Conservation (phyloP, 1,140 invertebrate species). For the Euwallacea fornicatus region DNA sequence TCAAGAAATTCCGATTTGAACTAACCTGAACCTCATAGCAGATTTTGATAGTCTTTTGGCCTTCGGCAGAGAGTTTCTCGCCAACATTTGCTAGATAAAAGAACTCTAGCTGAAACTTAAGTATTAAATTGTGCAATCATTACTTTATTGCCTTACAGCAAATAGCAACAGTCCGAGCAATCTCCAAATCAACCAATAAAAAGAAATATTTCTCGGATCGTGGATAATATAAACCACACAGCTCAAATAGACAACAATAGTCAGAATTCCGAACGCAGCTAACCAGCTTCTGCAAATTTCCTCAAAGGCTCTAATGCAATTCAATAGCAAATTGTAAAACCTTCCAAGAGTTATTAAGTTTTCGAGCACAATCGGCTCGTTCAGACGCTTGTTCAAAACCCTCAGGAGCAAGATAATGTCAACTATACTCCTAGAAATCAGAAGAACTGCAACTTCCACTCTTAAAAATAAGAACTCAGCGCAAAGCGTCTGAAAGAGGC, state of each 20-base stretch:
- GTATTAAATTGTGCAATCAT: neutral
- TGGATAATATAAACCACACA: neutral
- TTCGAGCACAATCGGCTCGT: neutral
- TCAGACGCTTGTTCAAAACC: neutral
- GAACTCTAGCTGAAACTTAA: slow-evolving; percentile 13
- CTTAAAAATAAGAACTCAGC: neutral
- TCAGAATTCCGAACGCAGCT: neutral
- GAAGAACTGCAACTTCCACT: neutral
- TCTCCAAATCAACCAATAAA: neutral
- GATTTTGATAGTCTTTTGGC: slow-evolving; percentile 12
- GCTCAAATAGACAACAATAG: neutral
- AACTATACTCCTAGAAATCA: neutral
- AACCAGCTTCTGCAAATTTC: neutral
- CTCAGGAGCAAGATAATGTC: neutral
- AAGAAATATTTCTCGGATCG: neutral
- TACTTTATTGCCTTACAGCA: neutral
- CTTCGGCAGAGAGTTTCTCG: slow-evolving; percentile 4
- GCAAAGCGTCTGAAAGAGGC: neutral
- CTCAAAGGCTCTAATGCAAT: neutral
- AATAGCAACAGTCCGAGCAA: neutral
- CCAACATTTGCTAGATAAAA: slow-evolving; percentile 10
- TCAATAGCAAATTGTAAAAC: neutral
- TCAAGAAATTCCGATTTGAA: neutral
- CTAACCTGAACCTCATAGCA: neutral
- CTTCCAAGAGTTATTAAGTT: neutral